Base-by-base conservation (phyloP, 1,140 invertebrate genomes). In the Leptinotarsa defecta region DNA sequence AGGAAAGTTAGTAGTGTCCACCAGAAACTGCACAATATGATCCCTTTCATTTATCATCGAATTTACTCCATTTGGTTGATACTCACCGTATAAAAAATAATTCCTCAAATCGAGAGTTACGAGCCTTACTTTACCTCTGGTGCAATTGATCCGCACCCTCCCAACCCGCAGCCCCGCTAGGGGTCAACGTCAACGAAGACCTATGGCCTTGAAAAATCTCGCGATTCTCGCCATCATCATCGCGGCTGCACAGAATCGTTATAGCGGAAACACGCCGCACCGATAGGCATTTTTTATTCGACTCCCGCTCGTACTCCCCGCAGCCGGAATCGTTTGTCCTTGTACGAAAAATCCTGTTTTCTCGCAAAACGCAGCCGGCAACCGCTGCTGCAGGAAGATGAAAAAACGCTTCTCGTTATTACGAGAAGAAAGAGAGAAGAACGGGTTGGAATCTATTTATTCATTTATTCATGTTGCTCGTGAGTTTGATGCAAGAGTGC, bases 331-430 rank as follows among this genome's bases (percentile, higher is more conserved):
- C 24, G 67, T 48, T 68, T 68, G 24, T 68, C 67, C 67, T 68
- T 68, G 34, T 68, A 68, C 34, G 67, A 68, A 68, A 68, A 43
- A 68, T 68, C 67, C 67, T 68, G 67, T 68, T 68, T 68, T 68
- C 24, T 68, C n/a, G 67, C 15, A 48, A 68, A 68, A 68, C 15
- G 52, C 52, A 57, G 52, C 52, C 52, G 52, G 52, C 52, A 57
- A 19, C 3, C 34, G 34, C 34, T 43, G 34, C 34, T 43, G 52
- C 52, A 57, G 52, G 52, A 57, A 57, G 13, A 57, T 13, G 52
- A 57, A 57, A 57, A 57, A 57, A 57, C 52, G 52, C n/a, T 19
- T 13, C n/a, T 57, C 4, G 52, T 8, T 57, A 57, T 57, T 57
- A 57, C 1, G 52, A 57, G 34, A 8, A 4, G 27, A 34, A 8